Conservation (phyloP, 2,113 vertebrate species). For the Morone saxatilis region DNA sequence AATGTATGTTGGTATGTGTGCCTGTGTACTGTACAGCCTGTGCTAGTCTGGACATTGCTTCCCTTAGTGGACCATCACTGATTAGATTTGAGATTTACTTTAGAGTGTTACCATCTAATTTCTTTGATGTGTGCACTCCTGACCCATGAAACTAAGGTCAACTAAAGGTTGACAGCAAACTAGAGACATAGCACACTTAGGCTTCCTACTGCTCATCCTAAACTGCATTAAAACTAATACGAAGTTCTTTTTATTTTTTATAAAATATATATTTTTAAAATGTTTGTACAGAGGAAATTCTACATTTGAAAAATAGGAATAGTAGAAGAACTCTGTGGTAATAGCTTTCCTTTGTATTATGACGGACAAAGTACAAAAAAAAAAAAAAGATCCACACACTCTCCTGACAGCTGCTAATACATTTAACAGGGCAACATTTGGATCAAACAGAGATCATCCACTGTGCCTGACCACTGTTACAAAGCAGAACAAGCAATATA, state of each 20-base stretch:
- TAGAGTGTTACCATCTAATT: slow-evolving; percentile 2
- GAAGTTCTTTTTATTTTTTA: background rate
- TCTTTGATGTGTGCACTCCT: slow-evolving; percentile 16
- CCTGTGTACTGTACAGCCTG: background rate
- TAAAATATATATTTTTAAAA: background rate
- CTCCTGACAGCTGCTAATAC: background rate
- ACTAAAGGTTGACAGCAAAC: background rate
- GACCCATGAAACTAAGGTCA: slow-evolving; percentile 11
- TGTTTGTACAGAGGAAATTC: background rate
- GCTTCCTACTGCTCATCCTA: too few species aligned
- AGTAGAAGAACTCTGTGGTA: background rate
- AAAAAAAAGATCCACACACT: background rate
- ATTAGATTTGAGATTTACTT: slow-evolving; percentile 43
- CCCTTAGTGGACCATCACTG: background rate
- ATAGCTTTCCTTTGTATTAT: background rate
- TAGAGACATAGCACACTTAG: background rate
- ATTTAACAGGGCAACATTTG: background rate
- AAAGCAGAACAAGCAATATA: background rate
- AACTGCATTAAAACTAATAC: background rate
- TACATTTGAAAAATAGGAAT: background rate
- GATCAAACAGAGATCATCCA: background rate
- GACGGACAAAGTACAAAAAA: background rate
- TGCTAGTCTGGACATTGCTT: background rate
- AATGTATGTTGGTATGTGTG: slow-evolving; percentile 4
- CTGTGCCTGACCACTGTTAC: background rate